phyloP scores from a whole-genome alignment of 2,113 vertebrate genomes.

The Eulemur macaco region DNA sequence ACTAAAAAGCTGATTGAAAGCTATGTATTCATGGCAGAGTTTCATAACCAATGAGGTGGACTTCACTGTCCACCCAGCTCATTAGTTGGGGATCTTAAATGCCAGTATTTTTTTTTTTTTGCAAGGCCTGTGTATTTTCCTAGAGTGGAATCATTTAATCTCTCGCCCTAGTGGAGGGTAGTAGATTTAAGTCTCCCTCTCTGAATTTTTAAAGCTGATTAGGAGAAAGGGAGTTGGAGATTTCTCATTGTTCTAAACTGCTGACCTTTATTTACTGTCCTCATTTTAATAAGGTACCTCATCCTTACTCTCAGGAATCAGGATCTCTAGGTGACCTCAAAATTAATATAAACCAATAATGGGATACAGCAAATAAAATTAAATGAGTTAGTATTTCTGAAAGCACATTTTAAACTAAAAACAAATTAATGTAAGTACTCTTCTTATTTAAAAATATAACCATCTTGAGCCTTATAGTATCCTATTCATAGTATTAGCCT shows the following conservation, averaged over 20 bases:
- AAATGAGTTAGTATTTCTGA: background rate
- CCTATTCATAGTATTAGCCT: too few species aligned
- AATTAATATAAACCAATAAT: background rate
- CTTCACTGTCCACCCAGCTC: background rate
- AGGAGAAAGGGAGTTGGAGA: background rate
- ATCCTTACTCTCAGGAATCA: background rate
- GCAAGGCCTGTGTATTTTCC: background rate
- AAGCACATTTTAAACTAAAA: background rate
- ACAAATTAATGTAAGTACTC: background rate
- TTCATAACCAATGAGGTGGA: background rate
- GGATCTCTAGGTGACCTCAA: background rate
- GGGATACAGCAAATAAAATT: background rate
- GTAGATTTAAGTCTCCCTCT: background rate
- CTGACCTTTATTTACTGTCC: background rate
- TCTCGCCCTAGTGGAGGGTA: background rate
- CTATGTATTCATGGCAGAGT: background rate
- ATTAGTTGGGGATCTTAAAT: background rate
- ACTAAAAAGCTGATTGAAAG: background rate
- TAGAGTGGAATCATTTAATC: background rate
- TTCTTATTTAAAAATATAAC: background rate
- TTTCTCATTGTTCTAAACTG: background rate
- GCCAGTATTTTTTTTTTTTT: background rate
- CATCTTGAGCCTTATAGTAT: background rate
- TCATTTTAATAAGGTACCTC: background rate
- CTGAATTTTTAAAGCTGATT: background rate